phyloP scores from a whole-genome alignment of 2,888 invertebrate genomes.

The Myopa testacea region DNA sequence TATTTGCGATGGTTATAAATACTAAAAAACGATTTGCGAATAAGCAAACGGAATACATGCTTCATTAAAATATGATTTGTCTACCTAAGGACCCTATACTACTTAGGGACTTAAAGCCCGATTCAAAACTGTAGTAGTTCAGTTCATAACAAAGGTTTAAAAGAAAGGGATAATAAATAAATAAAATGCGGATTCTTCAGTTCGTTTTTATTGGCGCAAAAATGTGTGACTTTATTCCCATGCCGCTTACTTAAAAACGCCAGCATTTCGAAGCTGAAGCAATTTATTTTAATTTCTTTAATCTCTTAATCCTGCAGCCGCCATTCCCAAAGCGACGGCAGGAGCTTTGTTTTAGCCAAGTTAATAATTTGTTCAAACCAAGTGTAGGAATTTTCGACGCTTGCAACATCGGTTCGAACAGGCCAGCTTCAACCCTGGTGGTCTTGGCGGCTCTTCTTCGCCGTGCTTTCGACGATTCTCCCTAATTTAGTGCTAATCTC shows the following conservation, averaged over 20 bases:
- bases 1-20: no score
- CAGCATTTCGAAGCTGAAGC: conserved; percentile 54
- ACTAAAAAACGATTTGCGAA: no score
- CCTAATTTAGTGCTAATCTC: conserved; percentile 40
- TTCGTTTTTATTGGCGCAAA: not conserved
- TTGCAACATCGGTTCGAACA: conserved; percentile 29
- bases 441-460: conserved; percentile 45
- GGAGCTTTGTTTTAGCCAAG: conserved; percentile 21
- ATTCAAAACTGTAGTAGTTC: no score
- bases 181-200: not conserved
- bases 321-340: not conserved
- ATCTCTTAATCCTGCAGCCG: conserved; percentile 59
- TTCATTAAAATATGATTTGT: no score
- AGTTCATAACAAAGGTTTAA: no score
- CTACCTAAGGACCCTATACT: no score
- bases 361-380: conserved; percentile 31
- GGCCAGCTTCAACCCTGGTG: conserved; percentile 47
- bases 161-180: no score
- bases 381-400: conserved; percentile 5
- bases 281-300: conserved; percentile 64
- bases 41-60: no score
- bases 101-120: no score
- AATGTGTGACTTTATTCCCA: conserved; percentile 9
- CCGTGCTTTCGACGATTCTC: conserved; percentile 14
- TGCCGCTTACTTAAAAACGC: conserved; percentile 15